Evolutionary conservation across 35 echinoderm and acorn worm species (phyloP).

Genomic region (Chiridota heheva): DNA sequence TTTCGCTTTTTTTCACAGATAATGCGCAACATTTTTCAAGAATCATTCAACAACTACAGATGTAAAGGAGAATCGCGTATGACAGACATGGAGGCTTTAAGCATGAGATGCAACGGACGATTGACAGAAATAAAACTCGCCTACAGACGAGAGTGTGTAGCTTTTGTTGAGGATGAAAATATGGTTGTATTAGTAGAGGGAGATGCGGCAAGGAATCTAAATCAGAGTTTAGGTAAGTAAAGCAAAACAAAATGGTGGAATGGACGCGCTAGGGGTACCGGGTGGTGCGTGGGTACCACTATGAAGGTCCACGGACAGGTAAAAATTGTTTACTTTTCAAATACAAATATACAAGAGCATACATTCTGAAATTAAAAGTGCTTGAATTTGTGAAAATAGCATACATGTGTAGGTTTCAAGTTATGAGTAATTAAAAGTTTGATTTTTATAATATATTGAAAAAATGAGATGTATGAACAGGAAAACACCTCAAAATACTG

Average conservation of each 20-base stretch:
- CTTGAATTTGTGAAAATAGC: no score
- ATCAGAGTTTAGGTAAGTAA: slow-evolving; percentile 79
- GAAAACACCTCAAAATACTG: no score
- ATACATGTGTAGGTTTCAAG: no score
- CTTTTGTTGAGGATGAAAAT: slow-evolving; percentile 85
- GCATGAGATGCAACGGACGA: slow-evolving; percentile 67
- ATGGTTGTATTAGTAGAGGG: slow-evolving; percentile 82
- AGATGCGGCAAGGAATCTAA: slow-evolving; percentile 76
- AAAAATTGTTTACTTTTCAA: not conserved
- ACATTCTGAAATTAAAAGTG: not conserved
- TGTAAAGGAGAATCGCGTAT: slow-evolving; percentile 75
- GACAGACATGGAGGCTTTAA: slow-evolving; percentile 70
- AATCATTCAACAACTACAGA: slow-evolving; percentile 94
- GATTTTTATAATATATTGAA: no score
- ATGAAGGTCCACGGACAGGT: no score
- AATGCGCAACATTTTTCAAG: slow-evolving; percentile 96
- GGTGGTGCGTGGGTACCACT: not conserved
- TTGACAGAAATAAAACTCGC: slow-evolving; percentile 87
- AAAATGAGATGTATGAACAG: no score
- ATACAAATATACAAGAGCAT: not conserved
- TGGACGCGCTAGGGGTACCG: not conserved
- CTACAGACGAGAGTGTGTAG: slow-evolving; percentile 61
- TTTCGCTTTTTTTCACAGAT: slow-evolving; percentile 62
- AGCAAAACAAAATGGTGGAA: not conserved
- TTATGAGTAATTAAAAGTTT: no score